Percentiles rank a stretch among this genome's conserved stretches.
phyloP scores from a whole-genome alignment of 23 tunicate species.

The Ascidia mentula region DNA sequence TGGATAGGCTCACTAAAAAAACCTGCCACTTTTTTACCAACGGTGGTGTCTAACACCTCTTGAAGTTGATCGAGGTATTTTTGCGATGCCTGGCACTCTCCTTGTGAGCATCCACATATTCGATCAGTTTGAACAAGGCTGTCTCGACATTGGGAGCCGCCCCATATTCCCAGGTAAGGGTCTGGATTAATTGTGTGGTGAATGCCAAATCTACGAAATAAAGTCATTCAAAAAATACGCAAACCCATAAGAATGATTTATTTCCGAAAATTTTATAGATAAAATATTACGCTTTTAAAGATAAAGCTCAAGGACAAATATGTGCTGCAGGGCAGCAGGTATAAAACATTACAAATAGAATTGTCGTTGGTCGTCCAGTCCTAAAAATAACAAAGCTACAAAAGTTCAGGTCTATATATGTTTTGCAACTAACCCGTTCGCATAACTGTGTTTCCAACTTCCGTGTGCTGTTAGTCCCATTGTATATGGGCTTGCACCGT shows the following conservation, averaged over 20 bases:
- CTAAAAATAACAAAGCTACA: no score
- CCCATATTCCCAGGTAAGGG: conserved; percentile 93
- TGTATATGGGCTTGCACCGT: conserved; percentile 94
- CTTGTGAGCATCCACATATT: conserved; percentile 63
- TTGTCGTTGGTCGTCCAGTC: no score
- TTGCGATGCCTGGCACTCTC: conserved; percentile 66
- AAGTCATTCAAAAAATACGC: no score
- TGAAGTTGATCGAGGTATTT: conserved; percentile 72
- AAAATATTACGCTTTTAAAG: no score
- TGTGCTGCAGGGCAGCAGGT: no score
- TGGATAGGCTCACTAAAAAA: conserved; percentile 88
- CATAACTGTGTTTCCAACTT: conserved; percentile 83
- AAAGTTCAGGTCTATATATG: no score
- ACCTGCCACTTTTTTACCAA: conserved; percentile 53
- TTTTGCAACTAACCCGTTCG: conserved; percentile 74
- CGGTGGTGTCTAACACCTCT: conserved; percentile 62
- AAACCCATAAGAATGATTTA: no score
- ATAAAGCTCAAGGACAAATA: no score
- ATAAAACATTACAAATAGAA: no score
- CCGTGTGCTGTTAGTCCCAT: conserved; percentile 90
- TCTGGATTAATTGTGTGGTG: conserved; percentile 91
- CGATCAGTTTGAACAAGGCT: conserved; percentile 76
- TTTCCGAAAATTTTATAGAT: no score
- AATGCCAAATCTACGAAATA: conserved; percentile 74
- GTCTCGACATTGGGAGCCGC: conserved; percentile 87